Conservation (phyloP, 2,888 invertebrate species). For the Lasioglossum morio region DNA sequence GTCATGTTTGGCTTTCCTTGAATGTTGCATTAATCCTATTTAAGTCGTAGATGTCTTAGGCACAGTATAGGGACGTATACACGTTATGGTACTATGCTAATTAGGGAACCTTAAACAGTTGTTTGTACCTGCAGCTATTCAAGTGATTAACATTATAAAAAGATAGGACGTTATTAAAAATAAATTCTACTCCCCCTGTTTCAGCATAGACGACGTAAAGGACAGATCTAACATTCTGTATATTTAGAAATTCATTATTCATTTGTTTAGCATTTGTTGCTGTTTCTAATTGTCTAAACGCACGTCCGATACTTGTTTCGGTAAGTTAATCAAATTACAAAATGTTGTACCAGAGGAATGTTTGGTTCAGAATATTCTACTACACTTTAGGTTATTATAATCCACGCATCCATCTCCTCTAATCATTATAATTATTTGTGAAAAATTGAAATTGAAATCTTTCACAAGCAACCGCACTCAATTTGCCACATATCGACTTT, state of each 20-base stretch:
- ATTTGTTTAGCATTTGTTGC: too few species aligned
- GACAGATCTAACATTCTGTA: not conserved
- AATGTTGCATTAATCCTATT: slow-evolving; percentile 41
- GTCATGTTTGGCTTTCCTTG: slow-evolving; percentile 48
- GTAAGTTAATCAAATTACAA: too few species aligned
- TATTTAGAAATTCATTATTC: not conserved
- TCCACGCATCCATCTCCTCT: too few species aligned
- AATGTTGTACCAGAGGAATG: too few species aligned
- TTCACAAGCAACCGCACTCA: too few species aligned
- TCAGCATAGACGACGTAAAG: not conserved
- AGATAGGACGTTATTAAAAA: slow-evolving; percentile 40
- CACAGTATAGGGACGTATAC: slow-evolving; percentile 39
- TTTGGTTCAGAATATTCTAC: too few species aligned
- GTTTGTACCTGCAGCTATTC: slow-evolving; percentile 4
- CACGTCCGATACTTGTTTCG: not conserved
- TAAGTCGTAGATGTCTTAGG: slow-evolving; percentile 59
- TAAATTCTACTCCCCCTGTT: not conserved
- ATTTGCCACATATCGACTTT: too few species aligned
- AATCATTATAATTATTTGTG: too few species aligned
- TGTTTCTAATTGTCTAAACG: not conserved
- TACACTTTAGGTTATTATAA: too few species aligned
- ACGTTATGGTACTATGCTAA: not conserved
- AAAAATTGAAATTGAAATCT: too few species aligned
- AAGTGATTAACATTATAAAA: slow-evolving; percentile 41
- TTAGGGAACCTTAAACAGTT: slow-evolving; percentile 4